Conservation (phyloP, 2,113 vertebrate genomes). For the Pseudolaguvia tuberculata region DNA sequence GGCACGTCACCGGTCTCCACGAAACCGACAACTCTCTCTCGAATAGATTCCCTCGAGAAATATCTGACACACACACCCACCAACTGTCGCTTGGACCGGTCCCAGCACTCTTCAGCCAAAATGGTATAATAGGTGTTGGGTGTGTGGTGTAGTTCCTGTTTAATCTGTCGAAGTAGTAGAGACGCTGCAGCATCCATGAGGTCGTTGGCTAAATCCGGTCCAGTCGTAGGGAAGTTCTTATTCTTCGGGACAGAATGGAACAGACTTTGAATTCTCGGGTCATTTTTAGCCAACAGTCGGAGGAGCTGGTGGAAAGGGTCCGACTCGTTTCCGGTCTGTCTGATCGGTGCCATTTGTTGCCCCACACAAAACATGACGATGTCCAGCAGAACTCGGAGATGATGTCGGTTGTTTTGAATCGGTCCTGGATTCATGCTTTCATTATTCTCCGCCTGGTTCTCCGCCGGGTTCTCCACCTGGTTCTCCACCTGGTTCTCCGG, state of each 20-base stretch:
- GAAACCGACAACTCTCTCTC: constrained; percentile 29
- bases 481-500: too few species aligned
- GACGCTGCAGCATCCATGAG: constrained; percentile 32
- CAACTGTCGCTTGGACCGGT: background rate
- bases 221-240: constrained; percentile 11
- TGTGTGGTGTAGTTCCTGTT: constrained; percentile 17
- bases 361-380: constrained; percentile 32
- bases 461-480: too few species aligned
- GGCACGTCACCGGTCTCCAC: background rate
- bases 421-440: background rate
- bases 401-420: constrained; percentile 26
- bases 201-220: constrained; percentile 27
- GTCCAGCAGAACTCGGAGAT: constrained; percentile 34
- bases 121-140: constrained; percentile 15
- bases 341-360: constrained; percentile 7
- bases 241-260: constrained; percentile 21
- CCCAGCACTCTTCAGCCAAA: constrained; percentile 4
- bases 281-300: constrained; percentile 34
- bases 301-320: constrained; percentile 29
- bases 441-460: too few species aligned
- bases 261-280: constrained; percentile 31
- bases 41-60: background rate
- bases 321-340: constrained; percentile 16
- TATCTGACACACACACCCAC: constrained; percentile 17
- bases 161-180: constrained; percentile 38